phyloP scores from a whole-genome alignment of 2,888 invertebrate species.

The Caenorhabditis afra region DNA sequence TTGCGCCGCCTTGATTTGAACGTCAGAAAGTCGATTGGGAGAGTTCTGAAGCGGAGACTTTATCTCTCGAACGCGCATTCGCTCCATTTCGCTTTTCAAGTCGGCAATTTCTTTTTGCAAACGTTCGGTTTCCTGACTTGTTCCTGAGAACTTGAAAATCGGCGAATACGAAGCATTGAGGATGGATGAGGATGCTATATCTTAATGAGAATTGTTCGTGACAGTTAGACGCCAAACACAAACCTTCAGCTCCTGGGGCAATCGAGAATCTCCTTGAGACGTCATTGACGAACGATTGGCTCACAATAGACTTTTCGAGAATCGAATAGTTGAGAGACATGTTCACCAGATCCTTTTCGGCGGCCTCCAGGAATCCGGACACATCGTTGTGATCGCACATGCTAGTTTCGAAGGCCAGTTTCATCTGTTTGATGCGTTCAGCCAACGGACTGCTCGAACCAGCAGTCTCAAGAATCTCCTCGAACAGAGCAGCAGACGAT shows the following conservation, averaged over 20 bases:
- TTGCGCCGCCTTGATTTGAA: constrained; percentile 48
- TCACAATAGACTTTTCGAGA: constrained; percentile 51
- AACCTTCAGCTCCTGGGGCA: constrained; percentile 42
- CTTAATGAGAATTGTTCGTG: background rate
- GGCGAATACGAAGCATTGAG: constrained; percentile 44
- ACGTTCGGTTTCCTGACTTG: constrained; percentile 12
- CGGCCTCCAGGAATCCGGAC: constrained; percentile 33
- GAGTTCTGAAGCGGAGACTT: constrained; percentile 27
- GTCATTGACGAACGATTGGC: constrained; percentile 40
- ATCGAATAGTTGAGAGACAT: constrained; percentile 53
- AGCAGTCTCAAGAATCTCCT: constrained; percentile 59
- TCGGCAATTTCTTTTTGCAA: constrained; percentile 1
- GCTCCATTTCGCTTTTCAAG: constrained; percentile 30
- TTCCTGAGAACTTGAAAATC: constrained; percentile 40
- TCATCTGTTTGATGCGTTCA: constrained; percentile 50
- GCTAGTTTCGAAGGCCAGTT: constrained; percentile 49
- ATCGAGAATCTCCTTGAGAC: constrained; percentile 45
- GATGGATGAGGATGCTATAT: constrained; percentile 36
- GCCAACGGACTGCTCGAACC: constrained; percentile 50
- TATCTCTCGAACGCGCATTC: constrained; percentile 3
- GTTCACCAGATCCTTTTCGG: constrained; percentile 51
- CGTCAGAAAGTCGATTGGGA: constrained; percentile 34
- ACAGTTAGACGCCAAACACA: no score
- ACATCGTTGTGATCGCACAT: constrained; percentile 45
- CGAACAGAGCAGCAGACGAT: constrained; percentile 58